phyloP scores from a whole-genome alignment of 1,140 invertebrate genomes.

The Papilio xuthus region DNA sequence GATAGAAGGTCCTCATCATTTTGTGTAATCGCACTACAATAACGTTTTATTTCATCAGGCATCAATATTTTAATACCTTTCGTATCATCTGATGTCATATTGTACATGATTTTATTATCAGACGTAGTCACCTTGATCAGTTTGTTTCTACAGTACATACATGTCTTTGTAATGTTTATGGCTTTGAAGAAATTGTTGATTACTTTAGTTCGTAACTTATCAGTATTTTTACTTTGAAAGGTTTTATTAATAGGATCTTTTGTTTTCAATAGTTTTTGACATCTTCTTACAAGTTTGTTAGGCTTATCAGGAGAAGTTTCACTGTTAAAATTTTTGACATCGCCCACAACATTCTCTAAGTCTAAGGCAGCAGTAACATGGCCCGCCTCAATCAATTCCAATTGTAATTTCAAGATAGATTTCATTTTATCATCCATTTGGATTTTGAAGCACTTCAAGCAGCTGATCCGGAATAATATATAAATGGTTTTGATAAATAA shows the following conservation, averaged over 20 bases:
- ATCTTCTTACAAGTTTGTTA: constrained; percentile 70
- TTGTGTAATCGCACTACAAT: constrained; percentile 89
- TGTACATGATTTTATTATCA: constrained; percentile 84
- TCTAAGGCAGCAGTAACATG: constrained; percentile 87
- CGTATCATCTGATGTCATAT: constrained; percentile 69
- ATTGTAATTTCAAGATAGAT: constrained; percentile 86
- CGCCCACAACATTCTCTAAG: constrained; percentile 82
- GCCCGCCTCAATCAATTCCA: constrained; percentile 89
- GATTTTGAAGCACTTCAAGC: constrained; percentile 86
- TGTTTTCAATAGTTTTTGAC: constrained; percentile 70
- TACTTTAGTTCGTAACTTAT: constrained; percentile 83
- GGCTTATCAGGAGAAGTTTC: constrained; percentile 58
- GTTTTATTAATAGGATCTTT: constrained; percentile 65
- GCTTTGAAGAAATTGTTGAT: constrained; percentile 83
- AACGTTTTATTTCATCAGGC: constrained; percentile 85
- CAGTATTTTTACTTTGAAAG: constrained; percentile 83
- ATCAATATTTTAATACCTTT: constrained; percentile 80
- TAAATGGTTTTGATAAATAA: constrained; percentile 90
- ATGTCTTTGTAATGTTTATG: constrained; percentile 82
- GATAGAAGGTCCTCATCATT: constrained; percentile 88
- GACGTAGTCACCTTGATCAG: constrained; percentile 84
- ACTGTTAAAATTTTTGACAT: constrained; percentile 61
- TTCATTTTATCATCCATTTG: constrained; percentile 87
- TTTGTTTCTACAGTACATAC: constrained; percentile 84
- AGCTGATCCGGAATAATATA: constrained; percentile 86